phyloP scores from a whole-genome alignment of 2,888 invertebrate species.

The Flexamia atlantica region DNA sequence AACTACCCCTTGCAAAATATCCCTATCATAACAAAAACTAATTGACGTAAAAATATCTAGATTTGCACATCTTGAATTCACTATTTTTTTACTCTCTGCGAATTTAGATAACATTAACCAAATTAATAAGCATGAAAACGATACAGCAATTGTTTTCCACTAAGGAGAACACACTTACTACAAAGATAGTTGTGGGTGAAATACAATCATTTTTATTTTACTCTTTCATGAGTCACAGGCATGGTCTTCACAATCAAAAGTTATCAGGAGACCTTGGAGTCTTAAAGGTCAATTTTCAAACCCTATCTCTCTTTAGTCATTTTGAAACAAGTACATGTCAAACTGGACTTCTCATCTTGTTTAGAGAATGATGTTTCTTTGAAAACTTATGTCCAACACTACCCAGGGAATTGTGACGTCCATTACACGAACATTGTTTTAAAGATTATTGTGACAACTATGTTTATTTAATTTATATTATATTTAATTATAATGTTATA shows the following conservation, averaged over 20 bases:
- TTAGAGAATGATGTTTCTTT: no score
- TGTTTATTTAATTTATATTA: no score
- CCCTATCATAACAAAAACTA: neutral
- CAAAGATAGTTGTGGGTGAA: constrained; percentile 4
- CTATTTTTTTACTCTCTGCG: neutral
- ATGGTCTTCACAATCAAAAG: neutral
- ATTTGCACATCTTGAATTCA: no score
- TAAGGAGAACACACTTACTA: neutral
- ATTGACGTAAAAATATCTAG: neutral
- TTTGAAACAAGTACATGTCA: constrained; percentile 6
- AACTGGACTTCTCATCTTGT: neutral
- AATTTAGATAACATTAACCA: no score
- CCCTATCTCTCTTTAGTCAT: neutral
- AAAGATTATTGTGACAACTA: no score
- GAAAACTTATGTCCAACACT: no score
- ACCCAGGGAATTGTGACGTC: no score
- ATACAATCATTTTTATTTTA: constrained; percentile 18
- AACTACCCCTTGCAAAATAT: constrained; percentile 31
- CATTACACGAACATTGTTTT: no score
- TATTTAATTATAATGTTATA: no score
- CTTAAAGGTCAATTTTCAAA: neutral
- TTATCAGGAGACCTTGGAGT: constrained; percentile 10
- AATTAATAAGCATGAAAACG: neutral
- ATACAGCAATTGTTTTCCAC: neutral
- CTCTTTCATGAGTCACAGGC: neutral